Evolutionary conservation across 2,113 vertebrate genomes (phyloP).

Genomic region (Spea bombifrons): DNA sequence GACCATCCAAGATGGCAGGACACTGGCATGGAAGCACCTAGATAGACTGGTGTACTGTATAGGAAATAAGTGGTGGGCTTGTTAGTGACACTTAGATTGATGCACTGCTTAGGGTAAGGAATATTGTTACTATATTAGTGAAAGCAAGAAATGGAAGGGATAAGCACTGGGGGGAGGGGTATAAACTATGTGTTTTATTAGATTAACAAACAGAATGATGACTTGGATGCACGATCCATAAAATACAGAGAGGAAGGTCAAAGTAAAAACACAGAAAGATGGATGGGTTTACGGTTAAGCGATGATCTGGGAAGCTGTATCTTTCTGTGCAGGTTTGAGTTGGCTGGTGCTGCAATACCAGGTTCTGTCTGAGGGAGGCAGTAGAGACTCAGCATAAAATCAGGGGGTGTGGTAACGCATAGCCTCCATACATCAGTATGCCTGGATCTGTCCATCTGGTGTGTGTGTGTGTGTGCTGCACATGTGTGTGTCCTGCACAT

Average conservation of each 20-base stretch:
- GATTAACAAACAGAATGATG: neutral
- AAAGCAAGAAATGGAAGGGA: neutral
- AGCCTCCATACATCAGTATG: neutral
- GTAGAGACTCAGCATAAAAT: neutral
- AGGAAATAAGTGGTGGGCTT: neutral
- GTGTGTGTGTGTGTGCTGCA: neutral
- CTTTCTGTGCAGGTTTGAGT: neutral
- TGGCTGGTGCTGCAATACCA: slow-evolving; percentile 1
- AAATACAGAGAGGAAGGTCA: neutral
- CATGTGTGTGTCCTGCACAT: neutral
- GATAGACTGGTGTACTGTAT: neutral
- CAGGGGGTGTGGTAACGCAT: slow-evolving; percentile 27
- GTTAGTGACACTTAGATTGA: too few species aligned
- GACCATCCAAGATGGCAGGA: slow-evolving; percentile 38
- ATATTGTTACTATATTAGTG: neutral
- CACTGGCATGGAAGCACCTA: neutral
- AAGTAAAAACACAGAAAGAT: neutral
- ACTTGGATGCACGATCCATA: neutral
- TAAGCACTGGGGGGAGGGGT: neutral
- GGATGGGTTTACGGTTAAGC: neutral
- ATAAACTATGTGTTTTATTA: neutral
- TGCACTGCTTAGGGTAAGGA: too few species aligned
- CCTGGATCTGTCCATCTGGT: neutral
- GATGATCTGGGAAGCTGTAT: neutral
- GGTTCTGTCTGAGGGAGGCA: slow-evolving; percentile 22